A percentile compares a stretch with the other conserved stretches of the same genome.
phyloP scores from a whole-genome alignment of 1,140 invertebrate genomes.

The Leptoteleia sp. region DNA sequence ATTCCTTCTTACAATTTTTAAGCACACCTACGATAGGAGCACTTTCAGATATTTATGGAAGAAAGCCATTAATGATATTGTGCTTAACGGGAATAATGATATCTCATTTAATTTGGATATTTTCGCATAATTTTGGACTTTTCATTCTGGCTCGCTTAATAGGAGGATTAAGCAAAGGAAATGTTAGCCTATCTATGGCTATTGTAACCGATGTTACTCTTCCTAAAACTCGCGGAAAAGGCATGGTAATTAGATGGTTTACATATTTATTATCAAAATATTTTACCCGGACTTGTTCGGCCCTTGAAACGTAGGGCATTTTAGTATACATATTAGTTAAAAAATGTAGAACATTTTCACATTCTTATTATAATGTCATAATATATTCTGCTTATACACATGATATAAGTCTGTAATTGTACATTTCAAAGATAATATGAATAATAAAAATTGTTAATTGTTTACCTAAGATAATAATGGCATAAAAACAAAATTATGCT shows the following conservation, averaged over 20 bases:
- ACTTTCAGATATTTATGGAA: slow-evolving; percentile 96
- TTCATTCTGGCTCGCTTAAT: slow-evolving; percentile 97
- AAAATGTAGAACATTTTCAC: no score
- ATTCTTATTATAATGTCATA: no score
- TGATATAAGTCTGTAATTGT: no score
- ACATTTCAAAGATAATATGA: no score
- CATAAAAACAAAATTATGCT: no score
- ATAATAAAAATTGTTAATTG: no score
- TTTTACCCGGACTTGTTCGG: no score
- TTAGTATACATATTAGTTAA: no score
- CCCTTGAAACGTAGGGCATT: no score
- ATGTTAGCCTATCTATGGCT: slow-evolving; percentile 96
- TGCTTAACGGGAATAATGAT: slow-evolving; percentile 92
- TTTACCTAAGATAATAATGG: no score
- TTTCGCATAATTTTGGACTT: slow-evolving; percentile 92
- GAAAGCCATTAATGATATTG: slow-evolving; percentile 91
- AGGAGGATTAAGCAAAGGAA: slow-evolving; percentile 97
- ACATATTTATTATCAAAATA: no score
- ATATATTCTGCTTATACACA: no score
- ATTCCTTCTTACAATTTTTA: slow-evolving; percentile 97
- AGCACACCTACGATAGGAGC: slow-evolving; percentile 96
- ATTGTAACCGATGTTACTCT: slow-evolving; percentile 96
- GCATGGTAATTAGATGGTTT: slow-evolving; percentile 93
- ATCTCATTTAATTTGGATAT: slow-evolving; percentile 94
- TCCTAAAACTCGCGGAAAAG: slow-evolving; percentile 90